phyloP scores from a whole-genome alignment of 2,797 vertebrate species.

The Lagodon rhomboides region DNA sequence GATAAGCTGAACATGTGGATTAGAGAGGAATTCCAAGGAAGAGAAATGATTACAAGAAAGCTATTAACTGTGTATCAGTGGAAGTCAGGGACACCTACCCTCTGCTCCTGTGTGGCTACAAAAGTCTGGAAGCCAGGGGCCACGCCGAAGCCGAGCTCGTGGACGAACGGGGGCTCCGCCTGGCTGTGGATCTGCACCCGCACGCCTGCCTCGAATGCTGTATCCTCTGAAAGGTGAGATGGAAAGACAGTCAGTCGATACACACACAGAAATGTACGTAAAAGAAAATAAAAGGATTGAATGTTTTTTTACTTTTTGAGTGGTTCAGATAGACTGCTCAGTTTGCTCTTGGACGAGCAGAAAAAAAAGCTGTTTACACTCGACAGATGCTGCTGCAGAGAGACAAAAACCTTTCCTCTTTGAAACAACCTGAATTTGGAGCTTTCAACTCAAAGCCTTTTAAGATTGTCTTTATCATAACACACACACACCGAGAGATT shows the following conservation, averaged over 20 bases:
- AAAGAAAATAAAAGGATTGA: not conserved
- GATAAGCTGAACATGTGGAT: slow-evolving; percentile 29
- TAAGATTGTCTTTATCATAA: slow-evolving; percentile 28
- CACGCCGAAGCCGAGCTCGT: slow-evolving; percentile 98
- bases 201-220: slow-evolving; percentile 96
- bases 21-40: not conserved
- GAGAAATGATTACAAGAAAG: slow-evolving; percentile 31
- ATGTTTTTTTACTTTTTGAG: slow-evolving; percentile 12
- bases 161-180: slow-evolving; percentile 96
- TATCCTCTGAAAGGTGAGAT: slow-evolving; percentile 90
- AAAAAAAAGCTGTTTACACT: slow-evolving; percentile 26
- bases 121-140: slow-evolving; percentile 99
- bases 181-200: slow-evolving; percentile 99
- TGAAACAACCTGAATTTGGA: slow-evolving; percentile 28
- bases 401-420: slow-evolving; percentile 16
- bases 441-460: slow-evolving; percentile 44
- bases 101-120: slow-evolving; percentile 98
- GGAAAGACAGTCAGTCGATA: not conserved
- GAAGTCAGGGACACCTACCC: slow-evolving; percentile 83
- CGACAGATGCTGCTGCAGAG: slow-evolving; percentile 10
- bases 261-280: slow-evolving; percentile 22
- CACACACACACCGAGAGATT: slow-evolving; percentile 12
- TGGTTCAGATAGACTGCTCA: slow-evolving; percentile 23
- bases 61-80: slow-evolving; percentile 29
- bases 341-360: not conserved